phyloP scores from a whole-genome alignment of 2,888 invertebrate species.

The Watsonalla cultraria region DNA sequence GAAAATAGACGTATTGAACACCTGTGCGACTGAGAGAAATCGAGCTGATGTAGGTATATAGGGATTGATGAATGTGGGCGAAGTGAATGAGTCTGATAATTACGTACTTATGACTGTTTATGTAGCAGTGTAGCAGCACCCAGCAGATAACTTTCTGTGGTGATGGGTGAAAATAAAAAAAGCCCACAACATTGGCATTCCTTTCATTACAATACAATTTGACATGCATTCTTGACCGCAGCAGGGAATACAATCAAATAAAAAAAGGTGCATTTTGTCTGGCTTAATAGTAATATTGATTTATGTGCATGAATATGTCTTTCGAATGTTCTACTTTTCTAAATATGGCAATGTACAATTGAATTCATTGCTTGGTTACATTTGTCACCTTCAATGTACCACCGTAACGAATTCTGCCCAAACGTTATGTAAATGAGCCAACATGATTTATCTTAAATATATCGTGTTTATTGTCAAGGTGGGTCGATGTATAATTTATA shows the following conservation, averaged over 20 bases:
- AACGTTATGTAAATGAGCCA: constrained; percentile 3
- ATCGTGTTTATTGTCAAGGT: not conserved
- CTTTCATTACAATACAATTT: too few species aligned
- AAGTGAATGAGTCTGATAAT: too few species aligned
- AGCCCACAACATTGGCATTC: too few species aligned
- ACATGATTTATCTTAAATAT: not conserved
- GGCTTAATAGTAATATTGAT: not conserved
- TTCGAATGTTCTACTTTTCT: constrained; percentile 1
- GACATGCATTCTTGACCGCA: too few species aligned
- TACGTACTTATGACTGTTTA: too few species aligned
- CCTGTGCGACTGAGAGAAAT: too few species aligned
- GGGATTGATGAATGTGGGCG: too few species aligned
- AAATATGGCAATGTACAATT: constrained; percentile 3
- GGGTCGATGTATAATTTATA: not conserved
- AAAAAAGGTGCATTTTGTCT: not conserved
- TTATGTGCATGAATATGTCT: not conserved
- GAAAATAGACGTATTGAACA: too few species aligned
- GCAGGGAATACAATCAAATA: not conserved
- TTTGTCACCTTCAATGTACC: constrained; percentile 2
- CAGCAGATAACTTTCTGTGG: too few species aligned
- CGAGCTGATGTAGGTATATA: too few species aligned
- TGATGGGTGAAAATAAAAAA: too few species aligned
- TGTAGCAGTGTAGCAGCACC: too few species aligned
- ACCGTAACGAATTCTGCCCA: constrained; percentile 2
- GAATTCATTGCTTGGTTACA: constrained; percentile 3